Conservation (phyloP, 2,113 vertebrate genomes). For the Sapajus apella region DNA sequence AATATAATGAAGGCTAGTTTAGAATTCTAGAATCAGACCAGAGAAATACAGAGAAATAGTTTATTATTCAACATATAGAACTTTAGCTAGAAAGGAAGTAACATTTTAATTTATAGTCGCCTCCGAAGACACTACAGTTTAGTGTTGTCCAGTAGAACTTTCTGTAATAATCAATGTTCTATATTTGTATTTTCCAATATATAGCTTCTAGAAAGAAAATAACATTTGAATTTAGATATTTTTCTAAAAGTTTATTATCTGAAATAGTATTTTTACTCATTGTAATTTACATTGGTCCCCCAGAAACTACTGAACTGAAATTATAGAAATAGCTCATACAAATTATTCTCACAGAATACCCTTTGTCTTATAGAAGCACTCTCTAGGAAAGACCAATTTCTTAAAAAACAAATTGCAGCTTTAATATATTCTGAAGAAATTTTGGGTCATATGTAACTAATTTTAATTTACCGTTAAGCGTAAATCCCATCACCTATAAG, state of each 20-base stretch:
- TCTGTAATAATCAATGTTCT: neutral
- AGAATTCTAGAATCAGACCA: neutral
- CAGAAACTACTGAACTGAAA: slow-evolving; percentile 1
- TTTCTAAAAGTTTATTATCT: slow-evolving; percentile 5
- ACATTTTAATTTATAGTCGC: too few species aligned
- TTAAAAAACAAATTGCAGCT: neutral
- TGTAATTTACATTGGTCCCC: neutral
- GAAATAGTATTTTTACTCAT: neutral
- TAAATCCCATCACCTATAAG: neutral
- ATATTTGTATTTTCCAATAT: neutral
- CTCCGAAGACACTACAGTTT: neutral
- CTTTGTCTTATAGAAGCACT: neutral
- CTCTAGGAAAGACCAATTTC: neutral
- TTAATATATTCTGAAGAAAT: neutral
- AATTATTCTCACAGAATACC: neutral
- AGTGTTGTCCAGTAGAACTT: neutral
- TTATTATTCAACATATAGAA: neutral
- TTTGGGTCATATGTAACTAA: neutral
- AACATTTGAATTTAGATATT: slow-evolving; percentile 37
- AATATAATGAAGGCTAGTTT: neutral
- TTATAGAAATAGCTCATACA: neutral
- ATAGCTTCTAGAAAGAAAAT: neutral
- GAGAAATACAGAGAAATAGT: neutral
- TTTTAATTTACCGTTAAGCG: neutral
- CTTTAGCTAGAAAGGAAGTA: neutral